Evolutionary conservation across 1,140 invertebrate genomes (phyloP), one percentile per base, ranked within the genome.

Genomic region (Drosophila watanabei): DNA sequence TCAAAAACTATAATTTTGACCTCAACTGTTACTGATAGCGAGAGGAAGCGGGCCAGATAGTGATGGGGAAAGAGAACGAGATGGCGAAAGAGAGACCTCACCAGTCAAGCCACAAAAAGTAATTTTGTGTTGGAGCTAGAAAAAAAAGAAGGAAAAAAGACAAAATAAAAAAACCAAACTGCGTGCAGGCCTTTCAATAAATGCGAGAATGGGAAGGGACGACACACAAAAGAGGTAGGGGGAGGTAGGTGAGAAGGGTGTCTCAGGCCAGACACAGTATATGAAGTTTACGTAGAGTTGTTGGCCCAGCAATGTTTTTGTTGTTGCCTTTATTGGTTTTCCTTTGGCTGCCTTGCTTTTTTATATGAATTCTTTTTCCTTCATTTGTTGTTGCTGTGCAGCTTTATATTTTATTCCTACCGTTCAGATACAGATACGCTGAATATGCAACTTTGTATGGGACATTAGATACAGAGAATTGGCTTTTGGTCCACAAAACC

Each of bases 61-160:
- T 43, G 66, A 35, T 37, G 37, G 18, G 46, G 69, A 45, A 18
- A 24, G 28, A 70, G 45, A 64, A 18, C 58, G 46, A 46, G 43
- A 51, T 33, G 39, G 46, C 30, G 13, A 45, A 28, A 37, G 58
- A 51, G 20, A 41, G 54, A 79, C 68, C 60, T 64, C 51, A 63
- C 54, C 54, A 69, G 73, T 68, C 79, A 76, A 79, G 75, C 80
- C 75, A 82, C 75, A 73, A 82, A 75, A 78, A 82, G 66, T 79
- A 80, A 80, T 79, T 80, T 80, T 79, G 77, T 79, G 57, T 73
- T 79, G 63, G 57, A 61, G 75, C 75, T 75, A 60, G 57, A 64
- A 82, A 81, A 63, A 75, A 9, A 61, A 46, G 30, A 16, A 5
- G 4, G 1, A 49, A 48, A 66, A 59, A 48, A 35, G 28, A 39